These are phyloP conservation scores for Perizoma flavofasciatum DNA, from an alignment of 2,888 invertebrate genomes.

Conservation along the genomic window DNA sequence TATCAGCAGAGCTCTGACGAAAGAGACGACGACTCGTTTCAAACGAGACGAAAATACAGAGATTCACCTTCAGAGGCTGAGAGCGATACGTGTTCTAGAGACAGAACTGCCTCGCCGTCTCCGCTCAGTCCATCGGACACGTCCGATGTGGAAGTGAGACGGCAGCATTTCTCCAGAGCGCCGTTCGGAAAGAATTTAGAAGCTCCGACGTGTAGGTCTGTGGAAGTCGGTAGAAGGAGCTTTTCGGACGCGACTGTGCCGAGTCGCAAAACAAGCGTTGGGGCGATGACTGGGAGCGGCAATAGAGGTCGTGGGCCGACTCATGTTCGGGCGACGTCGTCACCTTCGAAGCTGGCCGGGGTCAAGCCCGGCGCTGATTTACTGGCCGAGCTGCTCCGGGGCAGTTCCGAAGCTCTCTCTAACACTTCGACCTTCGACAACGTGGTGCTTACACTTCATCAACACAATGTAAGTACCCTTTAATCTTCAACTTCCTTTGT, in stretches of 20 bases:
- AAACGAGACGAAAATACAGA: constrained; percentile 69
- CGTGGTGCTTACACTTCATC: constrained; percentile 77
- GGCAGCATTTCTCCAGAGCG: constrained; percentile 85
- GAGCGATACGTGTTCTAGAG: constrained; percentile 83
- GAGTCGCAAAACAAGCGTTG: constrained; percentile 85
- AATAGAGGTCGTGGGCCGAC: constrained; percentile 78
- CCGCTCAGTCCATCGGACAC: constrained; percentile 87
- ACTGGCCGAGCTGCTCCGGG: constrained; percentile 89
- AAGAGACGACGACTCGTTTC: constrained; percentile 84
- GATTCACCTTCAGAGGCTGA: constrained; percentile 91
- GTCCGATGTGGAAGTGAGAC: constrained; percentile 73
- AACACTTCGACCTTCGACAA: constrained; percentile 82
- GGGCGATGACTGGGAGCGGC: constrained; percentile 68
- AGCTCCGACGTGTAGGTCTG: constrained; percentile 78
- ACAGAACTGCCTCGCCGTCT: constrained; percentile 84
- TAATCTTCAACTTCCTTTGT: constrained; percentile 41
- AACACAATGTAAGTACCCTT: constrained; percentile 76
- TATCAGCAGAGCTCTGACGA: constrained; percentile 90
- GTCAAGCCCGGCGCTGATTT: constrained; percentile 84
- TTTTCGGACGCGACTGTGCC: constrained; percentile 80
- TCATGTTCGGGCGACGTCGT: constrained; percentile 91
- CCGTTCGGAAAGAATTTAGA: constrained; percentile 83
- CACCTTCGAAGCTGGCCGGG: constrained; percentile 90
- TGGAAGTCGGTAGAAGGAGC: constrained; percentile 81
- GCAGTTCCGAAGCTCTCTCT: constrained; percentile 91